Percentiles rank a stretch among this genome's conserved stretches.
phyloP scores from a whole-genome alignment of 2,113 vertebrate species.

The Tragelaphus strepsiceros region DNA sequence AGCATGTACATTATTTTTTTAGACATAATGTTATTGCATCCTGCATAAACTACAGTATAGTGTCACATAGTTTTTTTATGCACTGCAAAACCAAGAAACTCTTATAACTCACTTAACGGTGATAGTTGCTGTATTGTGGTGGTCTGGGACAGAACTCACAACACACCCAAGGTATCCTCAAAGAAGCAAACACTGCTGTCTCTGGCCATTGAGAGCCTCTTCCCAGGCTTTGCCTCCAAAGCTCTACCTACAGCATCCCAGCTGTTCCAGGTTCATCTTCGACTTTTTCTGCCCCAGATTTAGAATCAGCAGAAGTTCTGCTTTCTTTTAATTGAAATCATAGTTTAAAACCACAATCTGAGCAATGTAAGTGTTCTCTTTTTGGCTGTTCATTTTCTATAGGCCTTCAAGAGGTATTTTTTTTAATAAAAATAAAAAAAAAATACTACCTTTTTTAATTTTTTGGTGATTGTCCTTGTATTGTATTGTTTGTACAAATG shows the following conservation, averaged over 20 bases:
- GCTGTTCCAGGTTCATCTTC: neutral
- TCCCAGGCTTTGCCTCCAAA: neutral
- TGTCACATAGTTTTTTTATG: neutral
- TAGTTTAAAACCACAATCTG: neutral
- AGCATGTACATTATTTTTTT: too few relatives aligned
- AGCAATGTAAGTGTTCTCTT: neutral
- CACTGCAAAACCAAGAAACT: neutral
- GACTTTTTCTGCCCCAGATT: neutral
- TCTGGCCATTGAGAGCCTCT: neutral
- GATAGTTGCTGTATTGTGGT: neutral
- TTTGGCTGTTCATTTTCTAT: slow-evolving; percentile 9
- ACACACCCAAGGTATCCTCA: neutral
- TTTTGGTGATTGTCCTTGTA: neutral
- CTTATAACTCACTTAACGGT: neutral
- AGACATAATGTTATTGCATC: neutral
- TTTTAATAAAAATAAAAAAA: neutral
- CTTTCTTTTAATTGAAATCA: neutral
- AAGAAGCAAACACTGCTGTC: neutral
- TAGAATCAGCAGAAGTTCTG: neutral
- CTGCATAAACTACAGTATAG: neutral
- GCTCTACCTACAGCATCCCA: neutral
- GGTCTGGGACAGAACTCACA: neutral
- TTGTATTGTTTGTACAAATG: too few relatives aligned
- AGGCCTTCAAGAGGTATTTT: neutral
- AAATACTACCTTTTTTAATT: neutral